phyloP scores from a whole-genome alignment of 1,140 invertebrate genomes.

The Drosophila elegans region DNA sequence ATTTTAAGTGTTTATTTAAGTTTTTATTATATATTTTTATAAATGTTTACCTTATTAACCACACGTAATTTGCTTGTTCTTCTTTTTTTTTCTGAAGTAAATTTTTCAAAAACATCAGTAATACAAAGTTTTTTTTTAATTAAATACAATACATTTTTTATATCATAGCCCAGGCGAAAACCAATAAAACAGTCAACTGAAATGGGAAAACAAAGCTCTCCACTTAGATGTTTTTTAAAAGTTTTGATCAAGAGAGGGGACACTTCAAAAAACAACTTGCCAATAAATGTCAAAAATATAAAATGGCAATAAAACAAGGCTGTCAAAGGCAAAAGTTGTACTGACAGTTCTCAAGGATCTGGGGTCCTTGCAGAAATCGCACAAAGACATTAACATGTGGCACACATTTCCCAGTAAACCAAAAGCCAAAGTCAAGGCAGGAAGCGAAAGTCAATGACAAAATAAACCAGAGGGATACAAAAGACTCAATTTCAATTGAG shows the following conservation, averaged over 20 bases:
- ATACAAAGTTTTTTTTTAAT: too few relatives aligned
- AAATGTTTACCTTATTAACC: too few relatives aligned
- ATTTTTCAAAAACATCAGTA: too few relatives aligned
- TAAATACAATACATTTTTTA: neutral
- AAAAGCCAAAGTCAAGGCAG: constrained; percentile 48
- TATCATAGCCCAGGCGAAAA: neutral
- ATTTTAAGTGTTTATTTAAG: too few relatives aligned
- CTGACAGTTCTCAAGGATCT: constrained; percentile 22
- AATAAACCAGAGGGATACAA: constrained; percentile 39
- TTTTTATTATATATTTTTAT: neutral
- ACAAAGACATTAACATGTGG: constrained; percentile 62
- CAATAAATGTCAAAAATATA: constrained; percentile 65
- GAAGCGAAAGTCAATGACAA: constrained; percentile 48
- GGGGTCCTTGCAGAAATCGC: constrained; percentile 26
- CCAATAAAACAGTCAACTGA: constrained; percentile 2
- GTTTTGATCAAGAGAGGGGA: constrained; percentile 4
- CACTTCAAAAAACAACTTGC: constrained; percentile 58
- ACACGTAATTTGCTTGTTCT: too few relatives aligned
- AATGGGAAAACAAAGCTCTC: neutral
- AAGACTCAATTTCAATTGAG: constrained; percentile 50
- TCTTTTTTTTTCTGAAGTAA: neutral
- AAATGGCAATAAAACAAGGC: constrained; percentile 52
- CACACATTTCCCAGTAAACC: constrained; percentile 51
- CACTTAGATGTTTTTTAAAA: constrained; percentile 1
- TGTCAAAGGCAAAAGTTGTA: constrained; percentile 56